phyloP scores from a whole-genome alignment of 2,888 invertebrate genomes.

The Melitaea athalia region DNA sequence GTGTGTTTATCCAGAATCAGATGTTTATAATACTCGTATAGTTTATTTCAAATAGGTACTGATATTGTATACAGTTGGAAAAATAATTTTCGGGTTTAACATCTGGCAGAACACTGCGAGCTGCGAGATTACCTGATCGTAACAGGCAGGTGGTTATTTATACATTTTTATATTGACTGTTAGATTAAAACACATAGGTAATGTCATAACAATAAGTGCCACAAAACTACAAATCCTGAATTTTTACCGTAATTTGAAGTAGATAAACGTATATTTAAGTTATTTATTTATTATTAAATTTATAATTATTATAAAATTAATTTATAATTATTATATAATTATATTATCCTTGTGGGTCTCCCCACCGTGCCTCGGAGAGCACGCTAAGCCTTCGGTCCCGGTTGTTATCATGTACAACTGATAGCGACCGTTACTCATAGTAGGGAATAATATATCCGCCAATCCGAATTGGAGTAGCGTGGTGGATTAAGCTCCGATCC shows the following conservation, averaged over 20 bases:
- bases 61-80: conserved; percentile 67
- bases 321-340: too few relatives aligned
- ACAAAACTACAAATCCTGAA: not conserved
- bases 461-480: too few relatives aligned
- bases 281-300: not conserved
- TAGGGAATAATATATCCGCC: too few relatives aligned
- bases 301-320: too few relatives aligned
- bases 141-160: conserved; percentile 14
- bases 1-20: conserved; percentile 75
- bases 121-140: conserved; percentile 46
- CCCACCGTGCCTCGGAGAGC: too few relatives aligned
- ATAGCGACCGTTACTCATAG: too few relatives aligned
- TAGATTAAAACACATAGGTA: not conserved
- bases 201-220: not conserved
- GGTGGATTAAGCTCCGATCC: too few relatives aligned
- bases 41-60: conserved; percentile 75
- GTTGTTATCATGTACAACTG: too few relatives aligned
- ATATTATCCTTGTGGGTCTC: too few relatives aligned
- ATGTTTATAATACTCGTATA: conserved; percentile 77
- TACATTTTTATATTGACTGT: conserved; percentile 6
- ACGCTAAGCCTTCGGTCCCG: too few relatives aligned
- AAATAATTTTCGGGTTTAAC: conserved; percentile 71
- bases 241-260: not conserved
- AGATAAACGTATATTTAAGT: not conserved
- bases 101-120: conserved; percentile 63